Percentiles rank a stretch among this genome's conserved stretches.
Evolutionary conservation across 2,113 vertebrate species (phyloP).

Genomic region (Plecotus auritus): DNA sequence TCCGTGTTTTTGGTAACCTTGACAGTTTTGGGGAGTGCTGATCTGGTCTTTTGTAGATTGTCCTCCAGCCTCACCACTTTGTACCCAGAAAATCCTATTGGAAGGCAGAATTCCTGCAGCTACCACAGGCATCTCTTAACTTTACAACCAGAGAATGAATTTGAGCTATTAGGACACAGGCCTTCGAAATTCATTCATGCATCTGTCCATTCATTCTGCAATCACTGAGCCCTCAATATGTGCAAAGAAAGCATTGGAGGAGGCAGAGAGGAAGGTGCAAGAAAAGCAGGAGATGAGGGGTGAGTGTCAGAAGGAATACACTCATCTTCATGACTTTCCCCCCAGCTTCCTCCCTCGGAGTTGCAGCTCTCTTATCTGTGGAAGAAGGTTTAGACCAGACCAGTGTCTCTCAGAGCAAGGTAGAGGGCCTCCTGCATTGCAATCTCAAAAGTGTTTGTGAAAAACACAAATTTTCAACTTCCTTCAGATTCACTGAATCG

Average conservation of each 20-base stretch:
- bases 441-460: neutral
- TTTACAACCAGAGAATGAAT: neutral
- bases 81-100: neutral
- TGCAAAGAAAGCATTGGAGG: neutral
- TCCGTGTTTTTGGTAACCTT: neutral
- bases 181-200: neutral
- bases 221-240: neutral
- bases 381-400: neutral
- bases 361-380: neutral
- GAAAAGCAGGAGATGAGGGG: neutral
- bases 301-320: rapidly evolving
- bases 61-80: neutral
- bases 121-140: neutral
- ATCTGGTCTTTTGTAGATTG: neutral
- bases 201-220: neutral
- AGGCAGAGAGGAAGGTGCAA: neutral
- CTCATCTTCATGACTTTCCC: rapidly evolving
- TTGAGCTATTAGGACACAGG: neutral
- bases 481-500: neutral
- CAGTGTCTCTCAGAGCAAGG: neutral
- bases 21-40: neutral
- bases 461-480: neutral
- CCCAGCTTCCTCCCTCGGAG: neutral
- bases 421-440: neutral
- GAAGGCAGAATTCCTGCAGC: neutral